phyloP scores from a whole-genome alignment of 1,140 invertebrate genomes.

The Drosophila insularis region DNA sequence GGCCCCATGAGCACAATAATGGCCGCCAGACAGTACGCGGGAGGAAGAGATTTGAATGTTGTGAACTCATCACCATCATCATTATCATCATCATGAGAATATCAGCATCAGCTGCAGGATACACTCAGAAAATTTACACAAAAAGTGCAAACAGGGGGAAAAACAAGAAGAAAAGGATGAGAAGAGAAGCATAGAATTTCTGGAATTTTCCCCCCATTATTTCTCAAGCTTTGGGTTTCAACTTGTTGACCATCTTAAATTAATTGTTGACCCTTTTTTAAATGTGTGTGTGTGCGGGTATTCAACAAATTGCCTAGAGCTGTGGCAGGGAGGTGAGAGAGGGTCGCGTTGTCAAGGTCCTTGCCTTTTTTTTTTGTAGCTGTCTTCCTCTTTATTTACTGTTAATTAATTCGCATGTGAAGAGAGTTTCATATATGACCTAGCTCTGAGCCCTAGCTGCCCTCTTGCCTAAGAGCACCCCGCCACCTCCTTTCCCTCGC shows the following conservation, averaged over 20 bases:
- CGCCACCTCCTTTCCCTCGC: background rate
- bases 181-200: background rate
- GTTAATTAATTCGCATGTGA: conserved; percentile 52
- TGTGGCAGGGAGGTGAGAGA: background rate
- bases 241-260: conserved; percentile 9
- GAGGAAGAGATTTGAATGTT: conserved; percentile 2
- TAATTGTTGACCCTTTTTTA: conserved; percentile 5
- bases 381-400: conserved; percentile 39
- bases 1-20: conserved; percentile 68
- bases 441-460: conserved; percentile 8
- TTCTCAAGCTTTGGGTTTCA: conserved; percentile 2
- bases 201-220: conserved; percentile 22
- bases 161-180: background rate
- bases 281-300: background rate
- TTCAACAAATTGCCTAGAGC: background rate
- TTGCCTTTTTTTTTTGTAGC: background rate
- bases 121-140: background rate
- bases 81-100: conserved; percentile 38
- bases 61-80: conserved; percentile 32
- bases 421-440: conserved; percentile 6
- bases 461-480: too few species aligned
- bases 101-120: background rate
- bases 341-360: background rate
- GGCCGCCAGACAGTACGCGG: conserved; percentile 2
- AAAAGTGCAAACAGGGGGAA: background rate